Percentiles rank a stretch among this genome's conserved stretches.
Conservation (phyloP, 2,888 invertebrate genomes). For the Cordilura impudica region DNA sequence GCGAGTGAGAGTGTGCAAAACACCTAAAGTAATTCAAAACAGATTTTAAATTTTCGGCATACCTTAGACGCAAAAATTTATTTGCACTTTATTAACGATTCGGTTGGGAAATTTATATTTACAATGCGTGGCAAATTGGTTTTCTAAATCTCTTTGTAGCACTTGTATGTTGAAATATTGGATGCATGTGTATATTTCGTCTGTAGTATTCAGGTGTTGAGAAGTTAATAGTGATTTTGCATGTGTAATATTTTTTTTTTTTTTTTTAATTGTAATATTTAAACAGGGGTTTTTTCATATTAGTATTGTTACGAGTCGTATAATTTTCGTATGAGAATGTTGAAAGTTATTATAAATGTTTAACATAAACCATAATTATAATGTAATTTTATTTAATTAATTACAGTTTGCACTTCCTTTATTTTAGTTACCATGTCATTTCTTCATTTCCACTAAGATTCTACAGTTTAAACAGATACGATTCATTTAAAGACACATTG, state of each 20-base stretch:
- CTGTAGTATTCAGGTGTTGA: constrained; percentile 46
- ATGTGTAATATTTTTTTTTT: constrained; percentile 41
- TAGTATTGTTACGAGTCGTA: too few relatives aligned
- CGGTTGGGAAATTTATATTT: constrained; percentile 54
- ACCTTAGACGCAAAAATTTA: constrained; percentile 46
- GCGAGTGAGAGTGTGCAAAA: neutral
- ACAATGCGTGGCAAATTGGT: constrained; percentile 56
- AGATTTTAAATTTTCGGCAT: constrained; percentile 42
- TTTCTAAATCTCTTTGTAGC: constrained; percentile 2
- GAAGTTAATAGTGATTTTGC: constrained; percentile 46
- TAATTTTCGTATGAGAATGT: neutral
- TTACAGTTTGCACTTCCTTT: too few relatives aligned
- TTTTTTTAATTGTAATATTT: constrained; percentile 17
- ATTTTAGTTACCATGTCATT: too few relatives aligned
- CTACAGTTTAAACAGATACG: too few relatives aligned
- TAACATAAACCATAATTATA: too few relatives aligned
- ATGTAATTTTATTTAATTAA: too few relatives aligned
- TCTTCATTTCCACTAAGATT: too few relatives aligned
- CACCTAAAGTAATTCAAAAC: too few relatives aligned
- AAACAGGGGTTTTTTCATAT: constrained; percentile 17
- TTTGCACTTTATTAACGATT: constrained; percentile 41
- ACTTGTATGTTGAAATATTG: too few relatives aligned
- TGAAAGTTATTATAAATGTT: too few relatives aligned
- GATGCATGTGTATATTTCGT: neutral
- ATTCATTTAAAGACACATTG: constrained; percentile 11